Evolutionary conservation across 2,113 vertebrate species (phyloP).

Genomic region (Ciconia stormi): DNA sequence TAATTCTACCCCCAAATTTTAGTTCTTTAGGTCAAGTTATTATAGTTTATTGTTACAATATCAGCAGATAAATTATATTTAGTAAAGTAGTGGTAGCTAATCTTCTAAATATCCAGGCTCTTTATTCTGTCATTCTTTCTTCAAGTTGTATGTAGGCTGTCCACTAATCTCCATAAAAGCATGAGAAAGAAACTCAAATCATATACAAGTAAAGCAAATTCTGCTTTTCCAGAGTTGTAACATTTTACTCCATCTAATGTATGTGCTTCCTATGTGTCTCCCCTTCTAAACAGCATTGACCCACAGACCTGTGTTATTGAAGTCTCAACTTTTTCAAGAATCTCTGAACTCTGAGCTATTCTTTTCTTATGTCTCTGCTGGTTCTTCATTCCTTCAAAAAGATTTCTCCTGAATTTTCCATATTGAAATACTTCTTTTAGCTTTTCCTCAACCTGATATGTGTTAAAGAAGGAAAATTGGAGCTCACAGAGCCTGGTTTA

Average conservation of each 20-base stretch:
- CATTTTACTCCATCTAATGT: rapidly evolving
- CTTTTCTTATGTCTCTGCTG: neutral
- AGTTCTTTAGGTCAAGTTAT: neutral
- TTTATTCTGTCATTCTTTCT: neutral
- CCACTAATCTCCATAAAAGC: neutral
- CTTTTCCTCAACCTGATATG: neutral
- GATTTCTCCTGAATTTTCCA: neutral
- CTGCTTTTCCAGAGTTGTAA: neutral
- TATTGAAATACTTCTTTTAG: neutral
- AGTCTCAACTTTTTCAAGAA: neutral
- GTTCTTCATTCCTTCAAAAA: neutral
- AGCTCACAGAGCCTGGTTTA: neutral
- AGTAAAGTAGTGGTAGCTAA: rapidly evolving
- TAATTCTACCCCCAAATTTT: neutral
- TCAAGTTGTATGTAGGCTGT: rapidly evolving
- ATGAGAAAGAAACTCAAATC: neutral
- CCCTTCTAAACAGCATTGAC: neutral
- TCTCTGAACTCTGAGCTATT: neutral
- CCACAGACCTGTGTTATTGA: neutral
- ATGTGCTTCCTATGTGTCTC: neutral
- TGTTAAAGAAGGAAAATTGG: neutral
- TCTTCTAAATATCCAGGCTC: neutral
- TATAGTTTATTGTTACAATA: neutral
- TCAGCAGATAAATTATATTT: neutral
- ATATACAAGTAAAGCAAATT: neutral